phyloP scores from a whole-genome alignment of 1,140 invertebrate species.

The Tetraneura akinire region DNA sequence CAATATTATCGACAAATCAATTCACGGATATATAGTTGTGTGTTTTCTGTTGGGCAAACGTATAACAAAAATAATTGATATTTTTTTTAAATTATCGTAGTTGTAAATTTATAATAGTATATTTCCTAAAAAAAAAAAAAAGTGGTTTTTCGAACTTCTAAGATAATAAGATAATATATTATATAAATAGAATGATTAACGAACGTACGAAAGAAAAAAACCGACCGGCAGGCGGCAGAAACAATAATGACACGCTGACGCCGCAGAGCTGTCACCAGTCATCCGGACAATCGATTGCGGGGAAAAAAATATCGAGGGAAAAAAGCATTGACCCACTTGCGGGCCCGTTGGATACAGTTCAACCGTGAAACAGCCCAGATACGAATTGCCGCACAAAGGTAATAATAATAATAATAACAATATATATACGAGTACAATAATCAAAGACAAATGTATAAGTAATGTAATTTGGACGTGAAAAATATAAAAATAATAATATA shows the following conservation, averaged over 20 bases:
- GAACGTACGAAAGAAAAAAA: conserved; percentile 27
- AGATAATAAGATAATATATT: conserved; percentile 3
- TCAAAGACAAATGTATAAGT: not conserved
- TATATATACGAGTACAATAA: not conserved
- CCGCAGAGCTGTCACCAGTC: conserved; percentile 43
- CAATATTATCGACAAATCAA: too few relatives aligned
- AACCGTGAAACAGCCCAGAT: conserved; percentile 50
- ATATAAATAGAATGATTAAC: conserved; percentile 39
- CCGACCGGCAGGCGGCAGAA: not conserved
- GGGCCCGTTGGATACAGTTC: conserved; percentile 46
- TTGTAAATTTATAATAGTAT: too few relatives aligned
- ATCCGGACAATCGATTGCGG: conserved; percentile 47
- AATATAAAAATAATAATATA: conserved; percentile 8
- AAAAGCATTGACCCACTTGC: conserved; percentile 50
- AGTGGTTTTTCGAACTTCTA: conserved; percentile 7
- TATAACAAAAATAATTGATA: too few relatives aligned
- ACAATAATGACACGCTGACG: conserved; percentile 46
- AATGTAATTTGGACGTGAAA: conserved; percentile 2
- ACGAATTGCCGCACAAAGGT: conserved; percentile 35
- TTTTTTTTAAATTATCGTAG: too few relatives aligned
- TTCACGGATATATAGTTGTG: too few relatives aligned
- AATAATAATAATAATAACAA: conserved; percentile 34
- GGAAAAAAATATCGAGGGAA: conserved; percentile 34
- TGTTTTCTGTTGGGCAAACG: too few relatives aligned
- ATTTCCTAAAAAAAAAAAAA: not conserved